These are phyloP conservation scores for Centruroides vittatus DNA, from an alignment of 1,140 invertebrate genomes.

Conservation along the genomic window DNA sequence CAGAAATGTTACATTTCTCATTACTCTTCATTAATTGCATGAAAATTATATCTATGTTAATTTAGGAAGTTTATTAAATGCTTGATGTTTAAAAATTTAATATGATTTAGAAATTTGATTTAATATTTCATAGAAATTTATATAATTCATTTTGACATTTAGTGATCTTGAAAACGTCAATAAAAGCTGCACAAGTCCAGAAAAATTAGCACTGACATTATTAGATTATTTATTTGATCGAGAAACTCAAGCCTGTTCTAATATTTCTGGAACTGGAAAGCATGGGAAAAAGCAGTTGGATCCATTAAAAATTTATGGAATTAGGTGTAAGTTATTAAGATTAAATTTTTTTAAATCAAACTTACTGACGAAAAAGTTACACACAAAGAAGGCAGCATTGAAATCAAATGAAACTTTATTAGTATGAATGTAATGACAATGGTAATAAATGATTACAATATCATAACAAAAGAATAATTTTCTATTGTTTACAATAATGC, in stretches of 20 bases:
- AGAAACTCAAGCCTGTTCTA: conserved; percentile 33
- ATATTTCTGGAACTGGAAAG: conserved; percentile 33
- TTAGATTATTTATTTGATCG: conserved; percentile 35
- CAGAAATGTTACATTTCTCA: no score
- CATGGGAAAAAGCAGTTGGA: conserved; percentile 35
- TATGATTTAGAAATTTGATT: no score
- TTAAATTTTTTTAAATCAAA: neutral
- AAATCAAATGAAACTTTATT: no score
- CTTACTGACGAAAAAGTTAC: neutral
- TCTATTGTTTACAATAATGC: no score
- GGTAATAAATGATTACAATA: no score
- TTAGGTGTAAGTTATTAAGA: conserved; percentile 28
- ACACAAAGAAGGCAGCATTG: no score
- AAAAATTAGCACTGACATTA: conserved; percentile 35
- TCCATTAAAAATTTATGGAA: conserved; percentile 34
- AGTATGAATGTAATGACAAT: no score
- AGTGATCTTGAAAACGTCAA: conserved; percentile 31
- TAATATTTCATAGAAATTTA: neutral
- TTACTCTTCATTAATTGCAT: no score
- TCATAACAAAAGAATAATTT: no score
- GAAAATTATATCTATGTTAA: no score
- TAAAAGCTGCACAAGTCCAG: conserved; percentile 32
- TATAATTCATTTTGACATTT: neutral
- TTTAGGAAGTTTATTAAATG: no score
- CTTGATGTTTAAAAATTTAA: no score